Percentiles rank a stretch among this genome's conserved stretches.
Evolutionary conservation across 64 coral and sea anemone genomes (phyloP).

Genomic region (Montipora cactus): DNA sequence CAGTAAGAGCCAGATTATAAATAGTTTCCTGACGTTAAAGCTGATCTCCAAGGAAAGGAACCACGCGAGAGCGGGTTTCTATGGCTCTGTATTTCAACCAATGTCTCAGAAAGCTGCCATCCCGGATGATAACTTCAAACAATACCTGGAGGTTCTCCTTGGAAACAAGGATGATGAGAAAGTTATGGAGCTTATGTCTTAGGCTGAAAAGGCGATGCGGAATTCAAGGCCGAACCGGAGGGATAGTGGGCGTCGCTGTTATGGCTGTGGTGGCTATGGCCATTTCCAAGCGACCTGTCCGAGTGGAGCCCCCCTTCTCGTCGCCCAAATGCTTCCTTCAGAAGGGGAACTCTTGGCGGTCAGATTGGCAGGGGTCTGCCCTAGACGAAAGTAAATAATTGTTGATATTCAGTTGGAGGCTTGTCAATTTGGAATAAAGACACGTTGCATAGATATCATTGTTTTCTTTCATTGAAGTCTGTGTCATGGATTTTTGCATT

Average conservation of each 20-base stretch:
- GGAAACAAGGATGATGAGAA: too few species aligned
- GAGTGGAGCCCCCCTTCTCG: constrained; percentile 27
- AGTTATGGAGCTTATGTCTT: too few species aligned
- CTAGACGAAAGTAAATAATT: not conserved
- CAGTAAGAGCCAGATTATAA: constrained; percentile 32
- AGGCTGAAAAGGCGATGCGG: too few species aligned
- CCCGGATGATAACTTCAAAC: not conserved
- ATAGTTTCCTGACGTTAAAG: not conserved
- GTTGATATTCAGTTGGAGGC: too few species aligned
- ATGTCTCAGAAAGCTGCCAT: constrained; percentile 30
- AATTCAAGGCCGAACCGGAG: not conserved
- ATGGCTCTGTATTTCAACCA: constrained; percentile 28
- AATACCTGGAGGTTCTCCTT: too few species aligned
- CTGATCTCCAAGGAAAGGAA: constrained; percentile 34
- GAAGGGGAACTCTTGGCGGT: not conserved
- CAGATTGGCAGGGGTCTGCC: not conserved
- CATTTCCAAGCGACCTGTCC: not conserved
- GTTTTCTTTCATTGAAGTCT: too few species aligned
- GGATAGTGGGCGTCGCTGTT: too few species aligned
- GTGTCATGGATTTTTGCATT: too few species aligned
- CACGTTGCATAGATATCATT: too few species aligned
- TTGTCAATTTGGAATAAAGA: too few species aligned
- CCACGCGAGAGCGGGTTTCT: constrained; percentile 5
- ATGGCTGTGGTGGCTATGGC: too few species aligned
- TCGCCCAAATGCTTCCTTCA: not conserved